phyloP scores from a whole-genome alignment of 2,113 vertebrate species.

The Myotis lucifugus region DNA sequence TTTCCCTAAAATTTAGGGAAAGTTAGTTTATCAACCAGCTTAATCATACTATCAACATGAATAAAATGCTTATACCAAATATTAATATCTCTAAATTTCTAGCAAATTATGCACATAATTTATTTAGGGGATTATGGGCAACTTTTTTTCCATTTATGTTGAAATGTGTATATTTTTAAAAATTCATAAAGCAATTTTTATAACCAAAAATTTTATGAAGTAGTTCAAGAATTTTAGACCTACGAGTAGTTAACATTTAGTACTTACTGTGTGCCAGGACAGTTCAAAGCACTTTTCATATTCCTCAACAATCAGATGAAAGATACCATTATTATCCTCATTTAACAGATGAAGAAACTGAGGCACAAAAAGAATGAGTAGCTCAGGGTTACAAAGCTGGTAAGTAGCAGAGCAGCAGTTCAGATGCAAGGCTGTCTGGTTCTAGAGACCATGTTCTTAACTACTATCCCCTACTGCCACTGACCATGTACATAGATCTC shows the following conservation, averaged over 20 bases:
- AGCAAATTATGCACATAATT: neutral
- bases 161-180: neutral
- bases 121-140: neutral
- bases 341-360: slow-evolving; percentile 22
- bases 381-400: neutral
- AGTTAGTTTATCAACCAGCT: neutral
- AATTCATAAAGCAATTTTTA: neutral
- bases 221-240: neutral
- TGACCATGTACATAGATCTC: neutral
- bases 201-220: slow-evolving; percentile 13
- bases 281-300: neutral
- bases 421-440: neutral
- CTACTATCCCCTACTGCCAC: neutral
- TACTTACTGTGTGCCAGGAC: neutral
- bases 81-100: neutral
- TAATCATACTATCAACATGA: neutral
- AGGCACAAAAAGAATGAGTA: neutral
- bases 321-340: neutral
- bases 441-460: neutral
- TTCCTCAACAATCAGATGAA: neutral
- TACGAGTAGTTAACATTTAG: neutral
- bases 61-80: slow-evolving; percentile 7
- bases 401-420: neutral
- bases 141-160: neutral
- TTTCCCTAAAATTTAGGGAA: neutral